Conservation (phyloP, 2,797 vertebrate genomes). For the Manis pentadactyla region DNA sequence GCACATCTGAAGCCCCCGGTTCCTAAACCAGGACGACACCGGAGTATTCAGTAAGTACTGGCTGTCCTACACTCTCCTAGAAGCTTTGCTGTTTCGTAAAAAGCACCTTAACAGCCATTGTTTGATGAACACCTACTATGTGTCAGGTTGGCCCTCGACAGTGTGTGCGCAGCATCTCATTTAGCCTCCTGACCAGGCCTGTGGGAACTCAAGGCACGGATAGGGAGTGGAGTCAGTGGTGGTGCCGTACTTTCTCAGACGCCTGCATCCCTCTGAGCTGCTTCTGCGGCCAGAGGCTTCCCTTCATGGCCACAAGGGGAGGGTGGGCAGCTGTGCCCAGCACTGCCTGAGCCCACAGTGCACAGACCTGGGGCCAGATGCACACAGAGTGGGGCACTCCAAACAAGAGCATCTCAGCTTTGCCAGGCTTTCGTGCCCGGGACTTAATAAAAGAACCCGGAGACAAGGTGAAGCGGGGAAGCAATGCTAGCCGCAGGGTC, state of each 20-base stretch:
- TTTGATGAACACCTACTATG: too few relatives aligned
- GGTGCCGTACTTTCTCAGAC: accelerated
- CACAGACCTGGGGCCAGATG: accelerated
- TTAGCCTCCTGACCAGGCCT: neutral
- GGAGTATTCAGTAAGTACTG: accelerated
- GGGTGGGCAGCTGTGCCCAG: neutral
- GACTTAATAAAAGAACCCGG: neutral
- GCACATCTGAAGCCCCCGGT: neutral
- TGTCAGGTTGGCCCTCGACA: neutral
- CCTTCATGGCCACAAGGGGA: accelerated
- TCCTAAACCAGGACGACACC: neutral
- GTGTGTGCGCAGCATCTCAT: accelerated
- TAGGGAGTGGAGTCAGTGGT: accelerated
- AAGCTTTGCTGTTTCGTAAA: too few relatives aligned
- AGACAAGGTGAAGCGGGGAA: neutral
- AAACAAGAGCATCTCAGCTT: accelerated
- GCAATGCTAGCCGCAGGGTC: accelerated
- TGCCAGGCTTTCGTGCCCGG: accelerated
- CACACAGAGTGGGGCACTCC: neutral
- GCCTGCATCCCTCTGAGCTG: neutral
- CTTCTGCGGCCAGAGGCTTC: neutral
- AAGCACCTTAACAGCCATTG: neutral
- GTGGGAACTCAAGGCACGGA: neutral
- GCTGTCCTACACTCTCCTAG: accelerated
- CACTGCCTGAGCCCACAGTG: neutral